Base-by-base conservation (phyloP, 2,888 invertebrate species). In the Clepsis dumicolana region DNA sequence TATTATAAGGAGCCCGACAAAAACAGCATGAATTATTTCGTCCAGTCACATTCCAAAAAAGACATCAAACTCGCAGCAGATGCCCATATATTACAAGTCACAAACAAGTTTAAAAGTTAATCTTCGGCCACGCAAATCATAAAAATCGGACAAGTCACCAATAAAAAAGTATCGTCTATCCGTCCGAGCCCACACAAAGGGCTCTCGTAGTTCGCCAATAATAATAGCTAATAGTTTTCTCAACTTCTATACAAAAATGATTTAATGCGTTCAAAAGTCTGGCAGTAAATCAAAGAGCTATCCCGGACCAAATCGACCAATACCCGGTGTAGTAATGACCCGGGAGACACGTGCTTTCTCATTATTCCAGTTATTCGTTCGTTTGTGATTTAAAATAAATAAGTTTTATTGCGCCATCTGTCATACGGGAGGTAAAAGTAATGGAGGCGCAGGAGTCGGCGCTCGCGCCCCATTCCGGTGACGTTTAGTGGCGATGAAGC, bases 211-310 rank as follows among this genome's bases (percentile, higher is more conserved):
- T 85, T 88, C 82, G 85, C 88, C 86, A 89, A 88, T 91, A 91
- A 89, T 87, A 90, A 91, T 90, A 91, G 88, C 88, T 91, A 93
- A 92, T 93, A 92, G 91, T 93, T 92, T 89, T 92, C 89, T 90
- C 87, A 87, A 91, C 85, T 89, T 90, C 87, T 83, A 90, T 91
- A 91, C 85, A 90, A 84, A 88, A 79, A 87, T 92, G 93, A 93
- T 93, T 93, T 92, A 92, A 83, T 87, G 82, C 83, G 83, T 84
- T 91, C 90, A 87, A 91, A 91, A 91, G 90, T 90, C 88, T 77
- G 77, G 85, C 86, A 85, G 88, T 93, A 93, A 93, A 93, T 93
- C 93, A 93, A 81, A 83, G 74, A 80, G 85, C 82, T 85, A 88
- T 90, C 84, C 85, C 86, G 79, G 71, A 73, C 78, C 79, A 77